Percentiles rank a stretch among this genome's conserved stretches.
phyloP scores from a whole-genome alignment of 2,888 invertebrate genomes.

The Caenorhabditis afra region DNA sequence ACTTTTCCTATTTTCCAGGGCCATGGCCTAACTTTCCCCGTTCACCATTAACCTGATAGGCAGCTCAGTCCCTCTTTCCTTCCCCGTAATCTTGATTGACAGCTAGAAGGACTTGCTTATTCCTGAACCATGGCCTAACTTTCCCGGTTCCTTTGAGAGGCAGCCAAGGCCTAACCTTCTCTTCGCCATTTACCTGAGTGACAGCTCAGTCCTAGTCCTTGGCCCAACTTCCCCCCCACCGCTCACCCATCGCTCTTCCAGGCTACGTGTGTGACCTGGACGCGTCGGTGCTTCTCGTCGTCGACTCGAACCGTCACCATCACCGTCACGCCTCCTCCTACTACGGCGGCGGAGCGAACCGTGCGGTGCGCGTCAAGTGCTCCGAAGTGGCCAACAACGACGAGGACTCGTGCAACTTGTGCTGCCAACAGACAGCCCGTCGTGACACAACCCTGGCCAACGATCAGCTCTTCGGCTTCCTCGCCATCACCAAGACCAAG shows the following conservation, averaged over 20 bases:
- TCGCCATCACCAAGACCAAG: slow-evolving; percentile 54
- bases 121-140: too few species aligned
- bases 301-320: slow-evolving; percentile 54
- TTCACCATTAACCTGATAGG: too few species aligned
- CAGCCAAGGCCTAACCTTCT: too few species aligned
- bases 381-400: slow-evolving; percentile 72
- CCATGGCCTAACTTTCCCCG: too few species aligned
- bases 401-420: slow-evolving; percentile 71
- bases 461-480: slow-evolving; percentile 64
- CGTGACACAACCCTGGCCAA: slow-evolving; percentile 67
- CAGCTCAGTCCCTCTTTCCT: too few species aligned
- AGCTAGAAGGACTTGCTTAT: too few species aligned
- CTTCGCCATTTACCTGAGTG: too few species aligned
- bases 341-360: slow-evolving; percentile 53
- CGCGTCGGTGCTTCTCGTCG: slow-evolving; percentile 71
- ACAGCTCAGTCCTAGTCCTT: too few species aligned
- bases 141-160: too few species aligned
- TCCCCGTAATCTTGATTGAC: too few species aligned
- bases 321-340: slow-evolving; percentile 14
- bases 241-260: slow-evolving; percentile 31
- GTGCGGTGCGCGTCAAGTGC: slow-evolving; percentile 71
- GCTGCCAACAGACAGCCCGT: slow-evolving; percentile 73
- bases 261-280: slow-evolving; percentile 73
- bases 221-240: too few species aligned
- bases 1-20: too few species aligned